Conservation (phyloP, 2,888 invertebrate genomes). For the Tipula helvola region DNA sequence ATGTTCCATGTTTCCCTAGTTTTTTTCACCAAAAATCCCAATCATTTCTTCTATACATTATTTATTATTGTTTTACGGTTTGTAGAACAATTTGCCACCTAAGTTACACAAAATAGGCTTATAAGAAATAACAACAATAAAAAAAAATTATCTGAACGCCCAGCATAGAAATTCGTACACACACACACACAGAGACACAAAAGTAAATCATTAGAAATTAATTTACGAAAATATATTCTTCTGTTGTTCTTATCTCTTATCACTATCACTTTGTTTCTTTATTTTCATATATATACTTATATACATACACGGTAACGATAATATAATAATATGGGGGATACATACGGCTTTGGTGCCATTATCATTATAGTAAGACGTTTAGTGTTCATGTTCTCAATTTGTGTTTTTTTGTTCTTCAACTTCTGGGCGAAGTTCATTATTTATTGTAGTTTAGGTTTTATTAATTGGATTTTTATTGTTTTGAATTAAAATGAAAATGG, state of each 20-base stretch:
- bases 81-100: background rate
- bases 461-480: background rate
- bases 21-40: background rate
- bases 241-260: background rate
- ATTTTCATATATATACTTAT: background rate
- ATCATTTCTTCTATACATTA: background rate
- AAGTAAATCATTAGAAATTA: slow-evolving; percentile 4
- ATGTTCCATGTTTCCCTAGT: background rate
- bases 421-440: background rate
- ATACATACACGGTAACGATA: background rate
- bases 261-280: background rate
- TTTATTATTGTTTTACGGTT: background rate
- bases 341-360: background rate
- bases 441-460: background rate
- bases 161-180: background rate
- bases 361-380: background rate
- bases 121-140: background rate
- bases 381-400: background rate
- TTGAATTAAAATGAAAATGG: background rate
- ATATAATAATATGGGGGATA: background rate
- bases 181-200: background rate
- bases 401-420: background rate
- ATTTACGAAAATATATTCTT: background rate
- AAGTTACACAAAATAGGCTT: background rate
- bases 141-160: background rate